Evolutionary conservation across 1,140 invertebrate genomes (phyloP).

Genomic region (Cherax quadricarinatus): DNA sequence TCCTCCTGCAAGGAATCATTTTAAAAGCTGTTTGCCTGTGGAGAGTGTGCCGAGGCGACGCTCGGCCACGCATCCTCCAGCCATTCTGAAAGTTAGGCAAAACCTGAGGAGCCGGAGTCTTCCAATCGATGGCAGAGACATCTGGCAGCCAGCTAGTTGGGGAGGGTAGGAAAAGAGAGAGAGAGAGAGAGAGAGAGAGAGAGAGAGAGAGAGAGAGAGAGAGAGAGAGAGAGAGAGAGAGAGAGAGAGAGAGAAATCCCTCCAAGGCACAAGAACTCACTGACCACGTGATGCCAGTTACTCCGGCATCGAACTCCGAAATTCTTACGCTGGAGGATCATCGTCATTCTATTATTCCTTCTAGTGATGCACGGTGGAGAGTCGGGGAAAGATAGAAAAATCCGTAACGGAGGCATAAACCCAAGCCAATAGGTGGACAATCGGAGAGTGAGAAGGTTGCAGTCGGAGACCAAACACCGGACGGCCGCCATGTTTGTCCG

Average conservation of each 20-base stretch:
- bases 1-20: constrained; percentile 38
- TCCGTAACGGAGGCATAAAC: constrained; percentile 47
- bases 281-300: constrained; percentile 23
- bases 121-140: constrained; percentile 59
- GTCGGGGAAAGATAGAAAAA: constrained; percentile 11
- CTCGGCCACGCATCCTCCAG: constrained; percentile 17
- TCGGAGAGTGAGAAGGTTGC: constrained; percentile 67
- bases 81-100: constrained; percentile 42
- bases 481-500: constrained; percentile 65
- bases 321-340: not conserved
- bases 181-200: not conserved
- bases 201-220: too few relatives aligned
- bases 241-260: not conserved
- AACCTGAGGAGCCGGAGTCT: constrained; percentile 4
- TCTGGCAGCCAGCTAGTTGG: constrained; percentile 19
- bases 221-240: not conserved
- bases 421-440: constrained; percentile 62
- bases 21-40: constrained; percentile 50
- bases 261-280: not conserved
- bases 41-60: constrained; percentile 10
- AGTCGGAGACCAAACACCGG: constrained; percentile 62
- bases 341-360: not conserved
- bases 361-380: not conserved
- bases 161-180: not conserved
- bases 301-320: not conserved